phyloP scores from a whole-genome alignment of 2,888 invertebrate genomes.

The Phlogophora meticulosa region DNA sequence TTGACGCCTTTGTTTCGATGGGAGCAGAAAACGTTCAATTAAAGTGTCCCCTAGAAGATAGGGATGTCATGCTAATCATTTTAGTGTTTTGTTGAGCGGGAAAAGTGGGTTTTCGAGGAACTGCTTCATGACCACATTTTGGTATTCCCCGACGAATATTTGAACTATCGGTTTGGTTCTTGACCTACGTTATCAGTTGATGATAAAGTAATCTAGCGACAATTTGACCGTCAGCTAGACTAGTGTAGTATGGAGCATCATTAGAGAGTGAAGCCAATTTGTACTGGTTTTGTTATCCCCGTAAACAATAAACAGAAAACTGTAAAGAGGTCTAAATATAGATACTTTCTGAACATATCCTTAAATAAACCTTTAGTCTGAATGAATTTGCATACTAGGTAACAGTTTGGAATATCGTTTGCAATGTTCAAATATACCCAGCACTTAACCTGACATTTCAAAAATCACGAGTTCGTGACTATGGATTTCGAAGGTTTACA shows the following conservation, averaged over 20 bases:
- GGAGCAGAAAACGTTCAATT: slow-evolving; percentile 82
- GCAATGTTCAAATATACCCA: slow-evolving; percentile 39
- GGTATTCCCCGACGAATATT: not conserved
- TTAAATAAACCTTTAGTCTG: slow-evolving; percentile 26
- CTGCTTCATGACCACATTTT: not conserved
- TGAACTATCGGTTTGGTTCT: not conserved
- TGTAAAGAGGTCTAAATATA: slow-evolving; percentile 9
- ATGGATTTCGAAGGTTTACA: slow-evolving; percentile 42
- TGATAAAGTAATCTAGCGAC: not conserved
- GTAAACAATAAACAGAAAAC: slow-evolving; percentile 1
- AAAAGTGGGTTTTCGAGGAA: slow-evolving; percentile 26
- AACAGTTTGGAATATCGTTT: slow-evolving; percentile 30
- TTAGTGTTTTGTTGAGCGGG: slow-evolving; percentile 47
- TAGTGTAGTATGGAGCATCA: too few species aligned
- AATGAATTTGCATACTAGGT: slow-evolving; percentile 36
- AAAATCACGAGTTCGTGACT: slow-evolving; percentile 50
- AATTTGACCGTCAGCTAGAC: too few species aligned
- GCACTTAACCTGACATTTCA: slow-evolving; percentile 43
- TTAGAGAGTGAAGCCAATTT: too few species aligned
- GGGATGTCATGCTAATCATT: slow-evolving; percentile 61
- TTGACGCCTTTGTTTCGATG: slow-evolving; percentile 86
- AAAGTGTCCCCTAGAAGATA: slow-evolving; percentile 74
- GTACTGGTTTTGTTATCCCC: too few species aligned
- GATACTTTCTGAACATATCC: slow-evolving; percentile 10
- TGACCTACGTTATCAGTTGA: not conserved